Evolutionary conservation across 2,113 vertebrate species (phyloP).

Genomic region (Rostratula benghalensis): DNA sequence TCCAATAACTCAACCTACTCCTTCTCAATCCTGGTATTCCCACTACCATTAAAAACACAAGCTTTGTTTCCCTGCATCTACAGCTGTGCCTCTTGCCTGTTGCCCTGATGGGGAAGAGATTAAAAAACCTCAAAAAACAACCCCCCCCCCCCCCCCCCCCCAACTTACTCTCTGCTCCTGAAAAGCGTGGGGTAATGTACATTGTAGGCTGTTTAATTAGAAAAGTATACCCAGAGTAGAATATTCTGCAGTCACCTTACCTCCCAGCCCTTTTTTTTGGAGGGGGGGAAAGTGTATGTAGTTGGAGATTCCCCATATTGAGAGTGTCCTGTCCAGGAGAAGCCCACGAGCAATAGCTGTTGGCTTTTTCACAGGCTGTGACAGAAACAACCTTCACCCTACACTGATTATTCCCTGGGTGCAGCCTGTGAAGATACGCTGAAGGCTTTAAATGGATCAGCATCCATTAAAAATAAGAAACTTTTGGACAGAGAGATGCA

Average conservation of each 20-base stretch:
- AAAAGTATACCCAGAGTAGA: background rate
- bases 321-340: background rate
- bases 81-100: background rate
- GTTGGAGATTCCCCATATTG: background rate
- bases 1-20: background rate
- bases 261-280: background rate
- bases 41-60: background rate
- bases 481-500: background rate
- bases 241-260: background rate
- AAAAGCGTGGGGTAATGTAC: background rate
- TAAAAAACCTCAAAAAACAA: too few relatives aligned
- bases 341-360: background rate
- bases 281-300: accelerated
- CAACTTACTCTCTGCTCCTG: background rate
- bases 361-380: background rate
- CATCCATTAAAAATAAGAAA: background rate
- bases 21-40: background rate
- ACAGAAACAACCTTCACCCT: background rate
- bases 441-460: background rate
- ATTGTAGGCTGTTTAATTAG: background rate
- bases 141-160: too few relatives aligned
- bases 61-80: background rate
- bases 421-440: background rate
- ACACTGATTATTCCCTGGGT: background rate
- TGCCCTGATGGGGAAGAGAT: background rate